Base-by-base conservation (phyloP, 2,888 invertebrate species). In the Drosophila neoperkinsi region DNA sequence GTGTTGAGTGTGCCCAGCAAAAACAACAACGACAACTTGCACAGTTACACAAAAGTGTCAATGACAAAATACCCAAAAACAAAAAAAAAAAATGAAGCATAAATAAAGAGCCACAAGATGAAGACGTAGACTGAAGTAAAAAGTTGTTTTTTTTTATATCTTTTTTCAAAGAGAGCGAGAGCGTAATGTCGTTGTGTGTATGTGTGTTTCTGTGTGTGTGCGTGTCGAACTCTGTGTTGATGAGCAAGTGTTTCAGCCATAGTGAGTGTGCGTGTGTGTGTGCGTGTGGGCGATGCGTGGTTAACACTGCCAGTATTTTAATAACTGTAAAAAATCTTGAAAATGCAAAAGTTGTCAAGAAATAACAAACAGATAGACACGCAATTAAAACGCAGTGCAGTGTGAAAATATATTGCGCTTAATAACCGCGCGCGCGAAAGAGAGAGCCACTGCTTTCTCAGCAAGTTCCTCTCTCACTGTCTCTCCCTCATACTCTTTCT, bases 341-440 rank as follows among this genome's bases (percentile, higher is more conserved):
- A 73, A 86, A 80, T 88, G 72, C 74, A 77, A 82, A 83, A 82
- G 61, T 82, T 88, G 78, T 75, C 80, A 80, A 72, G 66, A 74
- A 71, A 63, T 31, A 34, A 46, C 25, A 25, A 16, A 25, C 16
- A 46, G 51, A 72, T 61, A 59, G 61, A 69, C 77, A 88, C 60
- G 79, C 88, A 78, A 82, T 74, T 74, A 72, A 79, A 73, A 71
- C 57, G 81, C 77, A 81, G 46, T 63, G 59, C 64, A 76, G 68
- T 77, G 80, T 74, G 57, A 79, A 79, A 74, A 79, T 69, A 75
- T 53, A 55, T 11, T 61, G 41, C 57, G 61, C 69, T 41, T 51
- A 61, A 61, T 55, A 55, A 51, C 34, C 11, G 59, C 66, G 53
- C 58, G 51, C 43, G 56, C 33, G 25, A 41, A 21, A 43, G 41